Evolutionary conservation across 2,113 vertebrate species (phyloP).

Genomic region (Origma solitaria): DNA sequence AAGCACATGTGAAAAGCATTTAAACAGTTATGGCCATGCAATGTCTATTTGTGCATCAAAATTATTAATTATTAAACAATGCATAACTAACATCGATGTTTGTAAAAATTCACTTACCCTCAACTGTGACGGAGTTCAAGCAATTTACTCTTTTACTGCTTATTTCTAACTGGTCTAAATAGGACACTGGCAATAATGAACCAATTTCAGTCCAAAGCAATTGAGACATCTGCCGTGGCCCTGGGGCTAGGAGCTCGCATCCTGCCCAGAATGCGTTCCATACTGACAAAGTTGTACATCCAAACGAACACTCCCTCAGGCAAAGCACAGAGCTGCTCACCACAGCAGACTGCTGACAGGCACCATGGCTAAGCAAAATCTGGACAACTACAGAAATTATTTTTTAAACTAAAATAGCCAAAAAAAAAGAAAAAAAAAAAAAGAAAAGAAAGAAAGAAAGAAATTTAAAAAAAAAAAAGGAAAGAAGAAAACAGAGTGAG

Average conservation of each 20-base stretch:
- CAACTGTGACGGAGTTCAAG: background rate
- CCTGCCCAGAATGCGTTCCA: background rate
- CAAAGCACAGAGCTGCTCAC: background rate
- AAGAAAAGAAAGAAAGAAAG: no score
- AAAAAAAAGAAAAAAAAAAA: background rate
- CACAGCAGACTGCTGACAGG: background rate
- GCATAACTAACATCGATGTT: background rate
- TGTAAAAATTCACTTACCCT: background rate
- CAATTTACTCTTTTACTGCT: background rate
- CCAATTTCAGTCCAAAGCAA: background rate
- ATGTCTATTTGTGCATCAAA: background rate
- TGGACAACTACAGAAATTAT: background rate
- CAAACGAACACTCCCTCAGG: background rate
- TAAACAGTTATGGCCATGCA: background rate
- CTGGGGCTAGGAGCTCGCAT: background rate
- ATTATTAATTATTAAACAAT: background rate
- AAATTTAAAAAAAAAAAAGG: no score
- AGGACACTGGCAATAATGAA: conserved; percentile 16
- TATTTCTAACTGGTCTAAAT: background rate
- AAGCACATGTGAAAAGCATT: background rate
- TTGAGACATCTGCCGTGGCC: conserved; percentile 22
- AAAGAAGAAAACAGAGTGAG: rapidly evolving
- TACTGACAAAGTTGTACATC: background rate
- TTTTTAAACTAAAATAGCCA: background rate
- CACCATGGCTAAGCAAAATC: background rate